Evolutionary conservation across 2,797 vertebrate species (phyloP), one percentile per base, ranked within the genome.

Genomic region (Lutjanus argentimaculatus): DNA sequence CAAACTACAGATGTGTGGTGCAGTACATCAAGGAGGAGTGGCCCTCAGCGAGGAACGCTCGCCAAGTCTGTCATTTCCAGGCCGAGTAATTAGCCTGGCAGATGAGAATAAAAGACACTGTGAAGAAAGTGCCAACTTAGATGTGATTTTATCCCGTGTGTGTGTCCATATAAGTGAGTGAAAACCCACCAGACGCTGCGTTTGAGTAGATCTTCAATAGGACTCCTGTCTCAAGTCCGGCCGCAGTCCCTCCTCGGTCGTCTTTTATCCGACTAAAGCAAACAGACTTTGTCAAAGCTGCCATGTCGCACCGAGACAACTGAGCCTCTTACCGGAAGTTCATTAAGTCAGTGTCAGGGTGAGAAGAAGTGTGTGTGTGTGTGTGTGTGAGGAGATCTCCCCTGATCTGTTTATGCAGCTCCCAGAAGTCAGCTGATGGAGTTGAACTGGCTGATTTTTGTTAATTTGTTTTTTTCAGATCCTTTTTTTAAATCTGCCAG

Each of bases 231-330:
- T 48, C 75, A 55, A 48, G 63, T 69, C 19, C 7, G 9, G 49
- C 68, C 40, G 25, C 58, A 15, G 67, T 71, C 46, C 22, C 49
- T 69, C 22, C 49, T 69, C 4, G 0, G 59, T 36, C 7, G 77
- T 61, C 69, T 40, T 21, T 75, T 8, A 43, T 69, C 67, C 75
- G 83, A 83, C 55, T 46, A 80, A 84, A 90, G 86, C 76, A 82
- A 86, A 88, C 82, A 84, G 22, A 81, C 84, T 82, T 63, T 68
- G 70, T 75, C 61, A 76, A 78, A 75, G 74, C 67, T 55, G 58
- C 77, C 74, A 25, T 65, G 53, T 84, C 43, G 1, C 73, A 48
- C 52, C 1, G 4, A 77, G 43, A 78, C 72, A 72, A 75, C 52
- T 36, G 65, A 84, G 82, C 82, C 56, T 72, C 78, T 85, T 71